These are phyloP conservation scores for Lasioglossum oenotherae DNA, from an alignment of 2,888 invertebrate genomes.

Conservation along the genomic window DNA sequence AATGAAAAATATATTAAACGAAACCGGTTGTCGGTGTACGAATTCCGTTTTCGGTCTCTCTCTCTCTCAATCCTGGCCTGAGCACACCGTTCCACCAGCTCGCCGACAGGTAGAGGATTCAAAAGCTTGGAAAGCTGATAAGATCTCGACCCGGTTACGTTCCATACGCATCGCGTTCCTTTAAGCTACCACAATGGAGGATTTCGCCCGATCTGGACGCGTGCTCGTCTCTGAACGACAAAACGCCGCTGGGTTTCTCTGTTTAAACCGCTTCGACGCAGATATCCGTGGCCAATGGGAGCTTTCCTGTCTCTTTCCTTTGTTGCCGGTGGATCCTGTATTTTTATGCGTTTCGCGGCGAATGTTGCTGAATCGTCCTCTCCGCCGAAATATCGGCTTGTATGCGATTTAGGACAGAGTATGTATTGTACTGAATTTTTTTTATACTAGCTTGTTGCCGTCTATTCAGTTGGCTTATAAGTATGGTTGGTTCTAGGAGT, in stretches of 20 bases:
- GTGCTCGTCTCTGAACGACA: background rate
- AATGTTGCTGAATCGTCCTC: background rate
- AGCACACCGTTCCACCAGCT: background rate
- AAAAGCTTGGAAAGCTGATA: slow-evolving; percentile 35
- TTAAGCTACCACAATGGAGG: slow-evolving; percentile 1
- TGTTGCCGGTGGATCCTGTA: background rate
- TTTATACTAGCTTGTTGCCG: background rate
- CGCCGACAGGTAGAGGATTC: slow-evolving; percentile 19
- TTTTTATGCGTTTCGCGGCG: background rate
- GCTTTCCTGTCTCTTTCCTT: background rate
- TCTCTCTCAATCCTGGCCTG: background rate
- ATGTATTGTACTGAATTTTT: background rate
- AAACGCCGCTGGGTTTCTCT: background rate
- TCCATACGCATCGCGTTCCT: slow-evolving; percentile 15
- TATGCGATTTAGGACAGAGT: background rate
- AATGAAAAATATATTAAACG: slow-evolving; percentile 49
- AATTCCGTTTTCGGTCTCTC: slow-evolving; percentile 13
- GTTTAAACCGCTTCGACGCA: background rate
- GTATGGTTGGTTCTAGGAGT: background rate
- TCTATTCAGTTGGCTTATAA: too few species aligned
- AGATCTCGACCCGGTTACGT: slow-evolving; percentile 38
- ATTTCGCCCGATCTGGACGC: slow-evolving; percentile 6
- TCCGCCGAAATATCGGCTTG: background rate
- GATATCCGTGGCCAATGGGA: background rate
- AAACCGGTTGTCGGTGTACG: slow-evolving; percentile 28